Evolutionary conservation across 2,113 vertebrate species (phyloP), one percentile per base, ranked within the genome.

Genomic region (Solea senegalensis): DNA sequence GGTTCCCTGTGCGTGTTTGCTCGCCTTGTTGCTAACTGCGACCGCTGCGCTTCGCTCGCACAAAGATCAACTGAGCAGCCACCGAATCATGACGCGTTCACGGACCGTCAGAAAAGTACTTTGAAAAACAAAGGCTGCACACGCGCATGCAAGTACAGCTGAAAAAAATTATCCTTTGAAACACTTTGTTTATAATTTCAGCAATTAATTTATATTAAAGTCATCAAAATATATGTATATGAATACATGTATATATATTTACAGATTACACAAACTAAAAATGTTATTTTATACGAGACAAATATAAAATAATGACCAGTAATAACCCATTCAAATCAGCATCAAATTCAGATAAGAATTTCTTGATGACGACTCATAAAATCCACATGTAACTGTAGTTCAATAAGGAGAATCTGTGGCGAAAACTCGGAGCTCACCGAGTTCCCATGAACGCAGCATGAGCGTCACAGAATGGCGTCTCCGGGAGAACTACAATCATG

Each of bases 51-150:
- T 83, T 46, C 70, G 72, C 68, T 82, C 85, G 78, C 89, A 91
- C 91, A 91, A 92, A 91, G 91, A 89, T 92, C 87, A 81, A 78
- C 83, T 75, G 67, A 72, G 67, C 72, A 65, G 84, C 82, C 82
- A 77, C 72, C 44, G 52, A 82, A 74, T 76, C 74, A 72, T 12
- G 88, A 1, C 5, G 72, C 86, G 0, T 91, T 88, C 79, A 80
- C 0, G 74, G 0, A 0, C 71, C 0, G 14, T 78, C 61, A 72
- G 80, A 85, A 83, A 88, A 9, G 14, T 0, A 5, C 1, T 0
- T 1, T 1, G 1, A 2, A 9, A 3, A 5, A 2, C 12, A 0
- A 8, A 14, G 8, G 6, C 5, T 0, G 1, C 10, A 8, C 12
- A 9, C 9, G 1, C 4, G 26, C 21, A 7, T 7, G 26, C 41